Base-by-base conservation (phyloP, 2,797 vertebrate species). In the Synanceia verrucosa region DNA sequence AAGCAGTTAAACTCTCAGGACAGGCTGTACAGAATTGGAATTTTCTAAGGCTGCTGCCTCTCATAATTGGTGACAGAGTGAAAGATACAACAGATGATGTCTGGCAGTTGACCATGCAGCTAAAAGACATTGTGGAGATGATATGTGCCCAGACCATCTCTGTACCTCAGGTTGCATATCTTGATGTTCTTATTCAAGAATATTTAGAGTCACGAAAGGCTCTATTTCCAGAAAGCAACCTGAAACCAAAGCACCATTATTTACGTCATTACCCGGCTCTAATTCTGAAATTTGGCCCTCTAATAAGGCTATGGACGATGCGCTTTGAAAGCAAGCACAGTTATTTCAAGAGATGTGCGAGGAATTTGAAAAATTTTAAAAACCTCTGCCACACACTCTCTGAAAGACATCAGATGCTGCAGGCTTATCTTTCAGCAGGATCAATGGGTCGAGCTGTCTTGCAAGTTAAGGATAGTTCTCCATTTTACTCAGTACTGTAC, bases 11-110 rank as follows among this genome's bases (percentile, higher is more conserved):
- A 51, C 29, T 66, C 1, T 61, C 56, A 48, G 70, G 70, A 2
- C 56, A 74, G 1, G 63, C 50, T 2, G 2, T 74, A 13, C 70
- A 74, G 44, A 74, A 74, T 3, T 66, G 61, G 43, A 61, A 61
- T 21, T 41, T 70, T 39, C 9, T 74, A 21, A 62, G 57, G 19
- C 41, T 78, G 36, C 2, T 70, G 21, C 56, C 61, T 43, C 31
- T 81, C 4, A 48, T 69, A 19, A 55, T 65, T 36, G 64, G 63
- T 23, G 68, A 76, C 31, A 46, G n/a, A 57, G n/a, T 65, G 13
- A 12, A 69, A 52, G 55, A 39, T 29, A n/a, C 19, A 53, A 2
- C 10, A 1, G 57, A 62, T 67, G 9, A 67, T 16, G 52, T 58
- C 0, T 51, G 26, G 53, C 34, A 50, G 9, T 51, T 72, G 19